Evolutionary conservation across 2,113 vertebrate genomes (phyloP), one percentile per base, ranked within the genome.

Genomic region (Hipposideros armiger): DNA sequence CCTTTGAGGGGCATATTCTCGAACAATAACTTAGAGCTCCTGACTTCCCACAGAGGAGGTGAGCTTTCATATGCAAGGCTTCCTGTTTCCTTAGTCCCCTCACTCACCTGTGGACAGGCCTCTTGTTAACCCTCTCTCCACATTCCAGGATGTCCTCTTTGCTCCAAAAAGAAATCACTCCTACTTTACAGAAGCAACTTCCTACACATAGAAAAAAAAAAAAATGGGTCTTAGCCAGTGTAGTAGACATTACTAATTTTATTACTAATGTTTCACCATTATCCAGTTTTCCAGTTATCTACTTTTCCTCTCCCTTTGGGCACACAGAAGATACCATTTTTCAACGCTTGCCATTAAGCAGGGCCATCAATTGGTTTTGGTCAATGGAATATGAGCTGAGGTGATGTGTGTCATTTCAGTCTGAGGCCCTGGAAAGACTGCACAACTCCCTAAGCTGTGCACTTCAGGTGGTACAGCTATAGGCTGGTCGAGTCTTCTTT

Each of bases 171-270:
- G 50, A 62, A 83, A 76, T 76, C 69, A 92, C 32, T n/a, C 19
- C 70, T 83, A 83, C 69, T 84, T 74, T 92, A 76, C n/a, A 83
- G 52, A 88, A 58, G 67, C 28, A 54, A 84, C 45, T 62, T 95
- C 26, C 62, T 95, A 93, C 1, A 70, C 22, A 69, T 0, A 62
- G 60, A 54, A 62, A 89, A 92, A 88, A 89, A 92, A 88, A n/a
- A 92, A 77, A 83, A 16, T 42, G 20, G 26, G 19, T 50, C 47
- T 92, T 60, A 87, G 67, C 7, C 56, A 82, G 17, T 56, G 40
- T 62, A 40, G 60, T 28, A 83, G 52, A 60, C 28, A 17, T 62
- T 67, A 72, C 32, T 28, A 47, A 81, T n/a, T 58, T 45, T 45
- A 70, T 81, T 70, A 91, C 42, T 45, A 72, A n/a, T 40, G 15